Base-by-base conservation (phyloP, 1,140 invertebrate species). In the Calliphora vicina region DNA sequence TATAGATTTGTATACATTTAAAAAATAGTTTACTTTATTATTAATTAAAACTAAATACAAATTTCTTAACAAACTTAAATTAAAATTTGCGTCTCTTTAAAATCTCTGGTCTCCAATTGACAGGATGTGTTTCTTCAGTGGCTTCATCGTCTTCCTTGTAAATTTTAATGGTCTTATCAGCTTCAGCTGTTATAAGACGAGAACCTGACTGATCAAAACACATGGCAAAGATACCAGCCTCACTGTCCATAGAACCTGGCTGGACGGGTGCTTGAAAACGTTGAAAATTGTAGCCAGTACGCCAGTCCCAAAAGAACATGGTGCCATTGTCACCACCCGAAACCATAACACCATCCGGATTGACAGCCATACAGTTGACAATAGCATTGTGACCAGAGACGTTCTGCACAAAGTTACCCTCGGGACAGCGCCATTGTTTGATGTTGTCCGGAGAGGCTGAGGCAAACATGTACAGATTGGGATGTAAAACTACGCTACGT, bases 301-400 rank as follows among this genome's bases (percentile, higher is more conserved):
- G 94, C 98, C 99, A 99, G 91, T 99, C 99, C 99, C 98, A 99
- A 86, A 98, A 97, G 90, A 97, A 95, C 92, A 99, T 94, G 10
- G 98, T 98, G n/a, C 99, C 99, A 92, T 99, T 99, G 90, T 99
- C 99, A 81, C 97, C 99, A 76, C 98, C 99, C 35, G 98, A 99
- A 4, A 99, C 98, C 4, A 99, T 91, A 27, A 99, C 98, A 0
- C 97, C 97, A 86, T 99, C 98, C 4, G 94, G 92, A 92, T 99
- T 99, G 0, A 98, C 94, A 10, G 97, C 97, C 88, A 99, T 92
- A 86, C 97, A 97, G 91, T 99, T 99, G 0, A 99, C 94, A 84
- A 99, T 99, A 0, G 98, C 96, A 91, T 99, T 99, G 89, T 99
- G 99, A 0, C 99, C 99, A 0, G 96, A 95, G 57, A 99, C 92